Evolutionary conservation across 2,888 invertebrate genomes (phyloP).

Genomic region (Orthosia gothica): DNA sequence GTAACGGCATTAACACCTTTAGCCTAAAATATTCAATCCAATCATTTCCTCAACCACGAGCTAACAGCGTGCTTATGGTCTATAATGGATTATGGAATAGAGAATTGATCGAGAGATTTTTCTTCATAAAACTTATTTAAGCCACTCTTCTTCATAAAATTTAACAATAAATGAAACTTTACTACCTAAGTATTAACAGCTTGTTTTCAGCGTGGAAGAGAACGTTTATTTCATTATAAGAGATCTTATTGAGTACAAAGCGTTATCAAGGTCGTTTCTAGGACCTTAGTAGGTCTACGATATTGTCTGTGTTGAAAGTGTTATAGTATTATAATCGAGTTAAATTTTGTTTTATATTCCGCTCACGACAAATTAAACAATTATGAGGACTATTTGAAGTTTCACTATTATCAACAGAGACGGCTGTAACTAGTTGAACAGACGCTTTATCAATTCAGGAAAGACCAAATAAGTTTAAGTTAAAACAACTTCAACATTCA

Average conservation of each 20-base stretch:
- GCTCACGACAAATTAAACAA: background rate
- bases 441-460: too few species aligned
- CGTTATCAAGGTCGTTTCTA: background rate
- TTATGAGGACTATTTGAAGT: background rate
- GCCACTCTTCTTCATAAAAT: background rate
- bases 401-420: background rate
- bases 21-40: too few species aligned
- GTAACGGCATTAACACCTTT: too few species aligned
- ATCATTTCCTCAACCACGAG: too few species aligned
- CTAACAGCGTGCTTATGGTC: too few species aligned
- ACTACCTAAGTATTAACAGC: background rate
- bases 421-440: background rate
- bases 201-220: background rate
- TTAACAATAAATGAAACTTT: background rate
- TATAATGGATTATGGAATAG: too few species aligned
- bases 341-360: constrained; percentile 1
- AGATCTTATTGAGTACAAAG: background rate
- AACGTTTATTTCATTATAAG: background rate
- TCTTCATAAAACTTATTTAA: background rate
- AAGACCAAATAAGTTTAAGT: too few species aligned
- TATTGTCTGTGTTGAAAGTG: background rate
- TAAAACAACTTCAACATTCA: too few species aligned
- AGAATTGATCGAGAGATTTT: background rate
- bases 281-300: background rate
- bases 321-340: constrained; percentile 4